A percentile compares a stretch with the other conserved stretches of the same genome.
These are phyloP conservation scores for Copsychus sechellarum DNA, from an alignment of 2,113 vertebrate species.

Conservation along the genomic window DNA sequence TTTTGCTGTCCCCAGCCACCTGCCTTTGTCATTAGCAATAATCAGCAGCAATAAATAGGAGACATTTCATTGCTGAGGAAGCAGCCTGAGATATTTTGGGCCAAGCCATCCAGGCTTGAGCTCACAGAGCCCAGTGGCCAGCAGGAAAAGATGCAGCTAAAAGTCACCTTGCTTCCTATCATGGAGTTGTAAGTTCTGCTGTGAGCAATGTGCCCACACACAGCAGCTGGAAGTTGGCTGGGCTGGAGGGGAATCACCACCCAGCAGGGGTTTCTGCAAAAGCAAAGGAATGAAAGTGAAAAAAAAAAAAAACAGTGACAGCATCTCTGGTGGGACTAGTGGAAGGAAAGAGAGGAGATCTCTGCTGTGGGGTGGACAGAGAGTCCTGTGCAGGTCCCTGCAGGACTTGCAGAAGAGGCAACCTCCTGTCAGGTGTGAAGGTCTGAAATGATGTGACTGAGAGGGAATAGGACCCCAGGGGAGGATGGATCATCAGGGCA, in stretches of 20 bases:
- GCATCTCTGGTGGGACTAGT: background rate
- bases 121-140: background rate
- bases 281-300: background rate
- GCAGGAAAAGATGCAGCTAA: background rate
- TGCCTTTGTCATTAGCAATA: constrained; percentile 45
- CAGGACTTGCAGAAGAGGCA: background rate
- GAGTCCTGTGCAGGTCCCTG: fast-evolving
- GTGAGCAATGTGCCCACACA: background rate
- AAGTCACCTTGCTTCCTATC: background rate
- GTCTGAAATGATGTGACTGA: fast-evolving
- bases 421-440: background rate
- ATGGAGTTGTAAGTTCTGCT: background rate
- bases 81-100: constrained; percentile 29
- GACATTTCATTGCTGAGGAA: constrained; percentile 24
- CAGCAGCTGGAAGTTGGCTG: background rate
- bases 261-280: background rate
- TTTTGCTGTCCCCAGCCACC: background rate
- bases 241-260: background rate
- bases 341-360: background rate
- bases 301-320: background rate
- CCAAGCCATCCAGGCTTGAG: background rate
- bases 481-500: background rate
- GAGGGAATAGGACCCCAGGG: background rate
- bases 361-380: background rate
- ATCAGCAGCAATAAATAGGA: constrained; percentile 55